phyloP scores from a whole-genome alignment of 1,140 invertebrate species.

The Coboldia fuscipes region DNA sequence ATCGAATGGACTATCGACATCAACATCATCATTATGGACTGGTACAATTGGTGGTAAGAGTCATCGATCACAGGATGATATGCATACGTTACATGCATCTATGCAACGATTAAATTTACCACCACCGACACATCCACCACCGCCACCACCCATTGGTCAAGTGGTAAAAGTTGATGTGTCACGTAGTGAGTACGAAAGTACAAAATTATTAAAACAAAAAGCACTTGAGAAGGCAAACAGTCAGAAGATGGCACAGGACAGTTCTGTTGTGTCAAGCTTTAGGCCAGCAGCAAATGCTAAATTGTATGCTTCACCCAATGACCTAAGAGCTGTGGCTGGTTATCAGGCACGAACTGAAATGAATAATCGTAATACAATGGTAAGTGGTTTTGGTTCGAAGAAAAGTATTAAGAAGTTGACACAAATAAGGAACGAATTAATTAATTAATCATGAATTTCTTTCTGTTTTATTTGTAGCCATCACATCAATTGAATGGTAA shows the following conservation, averaged over 20 bases:
- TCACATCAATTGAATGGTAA: slow-evolving; percentile 11
- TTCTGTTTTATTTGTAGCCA: too few species aligned
- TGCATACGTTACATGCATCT: slow-evolving; percentile 28
- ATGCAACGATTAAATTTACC: slow-evolving; percentile 26
- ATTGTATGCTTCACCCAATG: slow-evolving; percentile 69
- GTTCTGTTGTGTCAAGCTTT: slow-evolving; percentile 57
- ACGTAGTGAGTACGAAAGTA: slow-evolving; percentile 20
- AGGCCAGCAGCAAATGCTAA: slow-evolving; percentile 64
- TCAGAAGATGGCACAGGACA: slow-evolving; percentile 9
- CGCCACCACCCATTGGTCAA: slow-evolving; percentile 46
- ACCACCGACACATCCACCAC: slow-evolving; percentile 42
- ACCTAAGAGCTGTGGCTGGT: slow-evolving; percentile 49
- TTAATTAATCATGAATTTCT: too few species aligned
- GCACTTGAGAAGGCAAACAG: slow-evolving; percentile 15
- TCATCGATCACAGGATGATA: slow-evolving; percentile 55
- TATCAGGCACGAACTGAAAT: slow-evolving; percentile 26
- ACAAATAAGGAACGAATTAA: too few species aligned
- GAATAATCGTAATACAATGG: not conserved
- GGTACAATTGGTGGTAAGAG: slow-evolving; percentile 22
- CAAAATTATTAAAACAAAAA: slow-evolving; percentile 17
- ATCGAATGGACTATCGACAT: slow-evolving; percentile 10
- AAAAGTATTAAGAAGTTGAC: too few species aligned
- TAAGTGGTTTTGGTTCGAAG: not conserved
- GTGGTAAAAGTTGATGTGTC: slow-evolving; percentile 48
- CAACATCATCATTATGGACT: slow-evolving; percentile 19